Conservation (phyloP, 1,140 invertebrate genomes). For the Drosophila repleta region DNA sequence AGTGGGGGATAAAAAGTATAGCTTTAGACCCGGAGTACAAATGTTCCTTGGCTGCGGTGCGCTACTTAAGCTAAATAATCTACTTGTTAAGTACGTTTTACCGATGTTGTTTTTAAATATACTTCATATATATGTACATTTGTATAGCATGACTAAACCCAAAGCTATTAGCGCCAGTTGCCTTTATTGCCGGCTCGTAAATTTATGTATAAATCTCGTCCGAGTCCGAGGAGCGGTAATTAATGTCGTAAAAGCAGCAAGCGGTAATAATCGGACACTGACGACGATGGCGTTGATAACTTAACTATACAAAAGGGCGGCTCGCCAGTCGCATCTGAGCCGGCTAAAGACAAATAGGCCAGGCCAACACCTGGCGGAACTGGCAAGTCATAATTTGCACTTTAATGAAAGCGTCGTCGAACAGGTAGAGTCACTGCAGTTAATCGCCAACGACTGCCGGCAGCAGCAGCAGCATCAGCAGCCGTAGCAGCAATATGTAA, state of each 20-base stretch:
- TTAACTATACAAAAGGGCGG: conserved; percentile 71
- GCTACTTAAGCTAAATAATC: conserved; percentile 8
- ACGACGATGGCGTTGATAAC: conserved; percentile 68
- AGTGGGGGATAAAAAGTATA: not conserved
- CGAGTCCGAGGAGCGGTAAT: conserved; percentile 55
- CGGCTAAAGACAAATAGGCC: conserved; percentile 75
- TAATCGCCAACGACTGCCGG: conserved; percentile 66
- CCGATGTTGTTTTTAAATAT: not conserved
- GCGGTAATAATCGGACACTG: conserved; percentile 30
- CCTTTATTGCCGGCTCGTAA: conserved; percentile 10
- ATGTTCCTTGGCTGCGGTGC: conserved; percentile 13
- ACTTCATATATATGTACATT: not conserved
- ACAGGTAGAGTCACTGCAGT: conserved; percentile 80
- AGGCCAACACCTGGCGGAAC: conserved; percentile 81
- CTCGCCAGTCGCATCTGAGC: conserved; percentile 22
- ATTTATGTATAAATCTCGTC: conserved; percentile 56
- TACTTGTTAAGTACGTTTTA: not conserved
- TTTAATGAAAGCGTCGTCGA: conserved; percentile 79
- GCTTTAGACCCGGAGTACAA: conserved; percentile 18
- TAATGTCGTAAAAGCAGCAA: conserved; percentile 60
- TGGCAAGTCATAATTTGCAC: conserved; percentile 82
- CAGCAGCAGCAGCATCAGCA: conserved; percentile 8
- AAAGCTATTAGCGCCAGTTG: conserved; percentile 22
- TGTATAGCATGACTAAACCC: conserved; percentile 1
- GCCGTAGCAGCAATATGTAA: conserved; percentile 61